These are phyloP conservation scores for Dryas iulia DNA, from an alignment of 1,140 invertebrate genomes.

Conservation along the genomic window DNA sequence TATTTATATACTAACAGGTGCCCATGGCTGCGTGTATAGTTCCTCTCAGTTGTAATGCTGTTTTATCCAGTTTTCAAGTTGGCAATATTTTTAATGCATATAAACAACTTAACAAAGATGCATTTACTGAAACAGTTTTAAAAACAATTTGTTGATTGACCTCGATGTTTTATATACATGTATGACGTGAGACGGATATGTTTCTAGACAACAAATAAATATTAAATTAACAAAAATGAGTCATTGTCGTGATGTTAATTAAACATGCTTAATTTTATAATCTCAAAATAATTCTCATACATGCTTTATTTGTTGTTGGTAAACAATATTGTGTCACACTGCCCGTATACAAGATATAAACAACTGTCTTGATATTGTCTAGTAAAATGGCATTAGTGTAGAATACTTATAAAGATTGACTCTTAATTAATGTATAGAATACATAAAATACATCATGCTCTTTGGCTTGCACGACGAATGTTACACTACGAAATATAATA, in stretches of 20 bases:
- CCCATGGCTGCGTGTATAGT: neutral
- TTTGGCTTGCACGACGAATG: slow-evolving; percentile 79
- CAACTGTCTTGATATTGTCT: slow-evolving; percentile 66
- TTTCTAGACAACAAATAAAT: neutral
- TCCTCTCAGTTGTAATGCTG: neutral
- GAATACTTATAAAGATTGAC: slow-evolving; percentile 71
- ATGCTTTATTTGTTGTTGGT: neutral
- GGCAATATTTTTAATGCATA: neutral
- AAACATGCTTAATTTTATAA: neutral
- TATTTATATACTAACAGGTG: slow-evolving; percentile 51
- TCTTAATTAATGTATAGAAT: slow-evolving; percentile 74
- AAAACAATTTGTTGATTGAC: neutral
- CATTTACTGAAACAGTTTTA: neutral
- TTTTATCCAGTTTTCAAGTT: slow-evolving; percentile 60
- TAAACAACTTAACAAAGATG: neutral
- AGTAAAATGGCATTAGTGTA: slow-evolving; percentile 77
- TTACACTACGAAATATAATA: slow-evolving; percentile 55
- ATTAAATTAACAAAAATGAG: neutral
- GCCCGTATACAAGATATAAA: neutral
- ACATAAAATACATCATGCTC: slow-evolving; percentile 79
- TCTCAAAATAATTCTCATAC: neutral
- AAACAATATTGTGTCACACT: slow-evolving; percentile 11
- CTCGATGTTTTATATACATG: neutral
- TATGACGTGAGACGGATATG: neutral
- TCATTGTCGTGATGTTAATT: neutral